Base-by-base conservation (phyloP, 2,888 invertebrate species). In the Morpho achilles region DNA sequence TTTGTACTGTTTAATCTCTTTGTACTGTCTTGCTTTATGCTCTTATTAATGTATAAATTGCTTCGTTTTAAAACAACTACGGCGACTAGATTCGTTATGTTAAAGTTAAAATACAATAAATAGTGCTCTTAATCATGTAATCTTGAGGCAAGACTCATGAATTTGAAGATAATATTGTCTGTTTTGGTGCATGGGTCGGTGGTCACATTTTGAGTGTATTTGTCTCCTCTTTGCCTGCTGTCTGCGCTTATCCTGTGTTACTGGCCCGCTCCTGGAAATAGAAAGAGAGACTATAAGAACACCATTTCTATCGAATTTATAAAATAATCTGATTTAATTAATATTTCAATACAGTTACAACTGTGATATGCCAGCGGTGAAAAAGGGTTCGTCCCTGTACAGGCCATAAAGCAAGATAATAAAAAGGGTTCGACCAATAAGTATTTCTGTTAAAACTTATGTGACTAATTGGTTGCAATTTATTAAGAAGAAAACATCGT, bases 81-180 rank as follows among this genome's bases (percentile, higher is more conserved):
- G 76, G 82, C 82, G 89, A 90, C 89, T 90, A 90, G 89, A 90
- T 83, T 90, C 82, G 89, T 89, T 89, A 74, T 78, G 72, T 77
- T 84, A 80, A 82, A 78, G 72, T 78, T 77, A 80, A 80, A 80
- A 79, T 84, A 81, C 73, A 83, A 84, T 88, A 86, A 88, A 87
- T 87, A 83, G 63, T 64, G 63, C 64, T 77, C 75, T 75, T 77
- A 76, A 85, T 89, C 87, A 89, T 86, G 87, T 87, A 76, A 83
- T 83, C 87, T 79, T 78, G 71, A 54, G 59, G 62, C 58, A 71
- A 73, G 86, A 85, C 69, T 82, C 87, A 84, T 88, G 84, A 85
- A 81, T 87, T 76, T 85, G 79, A 76, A 75, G 77, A 69, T 70
- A 71, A 70, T 69, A 53, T 66, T 76, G 70, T 74, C 66, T 77